These are phyloP conservation scores for Camptogramma bilineatum DNA, from an alignment of 2,888 invertebrate genomes.

Conservation along the genomic window DNA sequence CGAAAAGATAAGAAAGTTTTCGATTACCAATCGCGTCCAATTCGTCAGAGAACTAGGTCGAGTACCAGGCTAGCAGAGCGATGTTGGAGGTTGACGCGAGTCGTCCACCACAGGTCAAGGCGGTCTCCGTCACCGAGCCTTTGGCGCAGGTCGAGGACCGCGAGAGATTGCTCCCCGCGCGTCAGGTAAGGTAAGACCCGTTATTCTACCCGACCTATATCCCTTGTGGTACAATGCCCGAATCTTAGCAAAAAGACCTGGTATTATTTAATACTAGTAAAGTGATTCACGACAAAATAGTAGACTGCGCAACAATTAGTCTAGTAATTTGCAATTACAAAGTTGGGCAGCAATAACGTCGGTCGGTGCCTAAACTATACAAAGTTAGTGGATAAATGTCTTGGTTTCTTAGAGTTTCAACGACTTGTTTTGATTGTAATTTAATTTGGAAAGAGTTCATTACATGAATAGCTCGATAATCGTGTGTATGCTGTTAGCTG, in stretches of 20 bases:
- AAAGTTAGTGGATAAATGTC: constrained; percentile 31
- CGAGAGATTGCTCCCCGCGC: constrained; percentile 55
- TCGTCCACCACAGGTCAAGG: constrained; percentile 71
- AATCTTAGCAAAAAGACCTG: constrained; percentile 14
- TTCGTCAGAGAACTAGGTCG: constrained; percentile 37
- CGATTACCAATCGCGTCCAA: constrained; percentile 33
- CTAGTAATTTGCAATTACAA: constrained; percentile 43
- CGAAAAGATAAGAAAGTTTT: constrained; percentile 25
- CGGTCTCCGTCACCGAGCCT: constrained; percentile 59
- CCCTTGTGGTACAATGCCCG: constrained; percentile 37
- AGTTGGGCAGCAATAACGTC: constrained; percentile 39
- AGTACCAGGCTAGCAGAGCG: constrained; percentile 66
- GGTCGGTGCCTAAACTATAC: constrained; percentile 31
- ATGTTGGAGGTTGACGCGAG: constrained; percentile 65
- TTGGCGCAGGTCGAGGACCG: constrained; percentile 72
- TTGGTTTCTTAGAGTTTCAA: constrained; percentile 25
- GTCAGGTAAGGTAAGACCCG: constrained; percentile 74
- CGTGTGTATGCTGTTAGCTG: constrained; percentile 45
- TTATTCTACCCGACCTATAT: constrained; percentile 66
- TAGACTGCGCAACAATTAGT: constrained; percentile 27
- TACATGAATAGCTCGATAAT: constrained; percentile 53
- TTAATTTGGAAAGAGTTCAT: constrained; percentile 43
- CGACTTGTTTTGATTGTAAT: constrained; percentile 36
- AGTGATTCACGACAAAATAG: constrained; percentile 23
- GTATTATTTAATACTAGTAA: constrained; percentile 5